phyloP scores from a whole-genome alignment of 2,888 invertebrate species.

The Pachliopta kotzebuea region DNA sequence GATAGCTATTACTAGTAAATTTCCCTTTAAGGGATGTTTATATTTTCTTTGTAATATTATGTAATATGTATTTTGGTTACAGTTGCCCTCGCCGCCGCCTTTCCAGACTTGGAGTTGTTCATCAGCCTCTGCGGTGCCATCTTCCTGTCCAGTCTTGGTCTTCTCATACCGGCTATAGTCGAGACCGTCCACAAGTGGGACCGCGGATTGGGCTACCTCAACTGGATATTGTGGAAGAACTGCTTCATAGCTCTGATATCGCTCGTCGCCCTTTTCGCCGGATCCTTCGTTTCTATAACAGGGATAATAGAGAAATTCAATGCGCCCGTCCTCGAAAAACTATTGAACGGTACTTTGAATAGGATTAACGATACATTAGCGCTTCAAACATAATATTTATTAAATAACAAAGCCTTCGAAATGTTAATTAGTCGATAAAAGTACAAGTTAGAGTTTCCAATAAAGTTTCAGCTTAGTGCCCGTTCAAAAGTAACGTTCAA shows the following conservation, averaged over 20 bases:
- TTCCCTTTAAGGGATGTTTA: no score
- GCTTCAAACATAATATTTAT: slow-evolving; percentile 3
- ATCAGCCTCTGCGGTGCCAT: slow-evolving; percentile 93
- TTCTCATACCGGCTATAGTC: slow-evolving; percentile 86
- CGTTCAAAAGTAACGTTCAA: neutral
- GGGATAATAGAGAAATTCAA: slow-evolving; percentile 58
- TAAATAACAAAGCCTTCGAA: neutral
- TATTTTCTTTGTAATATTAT: no score
- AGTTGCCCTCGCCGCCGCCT: slow-evolving; percentile 88
- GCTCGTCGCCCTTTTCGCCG: slow-evolving; percentile 62
- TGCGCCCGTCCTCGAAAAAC: slow-evolving; percentile 21
- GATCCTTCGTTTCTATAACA: slow-evolving; percentile 62
- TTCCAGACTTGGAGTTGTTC: slow-evolving; percentile 91
- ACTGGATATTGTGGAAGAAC: slow-evolving; percentile 87
- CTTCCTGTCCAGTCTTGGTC: slow-evolving; percentile 86
- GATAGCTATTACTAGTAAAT: no score
- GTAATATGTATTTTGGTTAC: slow-evolving; percentile 42
- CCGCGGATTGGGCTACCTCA: slow-evolving; percentile 77
- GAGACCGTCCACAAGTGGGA: slow-evolving; percentile 87
- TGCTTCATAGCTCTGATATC: slow-evolving; percentile 64
- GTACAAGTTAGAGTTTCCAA: slow-evolving; percentile 6
- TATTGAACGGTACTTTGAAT: slow-evolving; percentile 21
- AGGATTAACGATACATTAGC: slow-evolving; percentile 22
- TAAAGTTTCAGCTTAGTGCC: neutral
- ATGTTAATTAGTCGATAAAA: slow-evolving; percentile 3